Base-by-base conservation (phyloP, 2,113 vertebrate species). In the Cisticola juncidis region DNA sequence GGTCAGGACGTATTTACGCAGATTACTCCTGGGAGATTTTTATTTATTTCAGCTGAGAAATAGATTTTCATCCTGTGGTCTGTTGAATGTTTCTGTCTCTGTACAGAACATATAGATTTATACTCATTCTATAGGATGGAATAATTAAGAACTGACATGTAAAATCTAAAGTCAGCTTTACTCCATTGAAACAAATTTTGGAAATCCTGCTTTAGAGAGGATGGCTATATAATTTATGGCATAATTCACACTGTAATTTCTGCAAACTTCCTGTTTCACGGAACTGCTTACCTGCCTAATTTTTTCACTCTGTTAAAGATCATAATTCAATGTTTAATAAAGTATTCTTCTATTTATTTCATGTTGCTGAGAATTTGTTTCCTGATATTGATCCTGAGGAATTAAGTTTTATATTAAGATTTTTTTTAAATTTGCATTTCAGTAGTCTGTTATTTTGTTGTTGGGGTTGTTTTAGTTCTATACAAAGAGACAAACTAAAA, bases 1-100 rank as follows among this genome's bases (percentile, higher is more conserved):
- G 62, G n/a, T 83, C 14, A 79, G 36, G 25, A 51, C 29, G 9
- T 71, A 79, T 77, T 88, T 95, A 83, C 81, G 78, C n/a, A 85
- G 13, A 8, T 8, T 56, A 38, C 92, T 96, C 96, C n/a, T 82
- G 78, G 24, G 56, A 57, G 93, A 69, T 76, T 88, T 66, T 95
- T n/a, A 85, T 47, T 86, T 61, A 48, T 57, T 74, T 40, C 0
- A 24, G 83, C 53, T 57, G 38, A 79, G 83, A 95, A 65, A 81
- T 18, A 45, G 47, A 66, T 86, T 94, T 94, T 91, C 29, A n/a
- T 73, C 15, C 45, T 38, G 17, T 68, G 53, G 11, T 71, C 53
- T 93, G 21, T 86, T 84, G 62, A 91, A 86, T 11, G 3, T 69
- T 81, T 54, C 22, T 71, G 6, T 79, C 60, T 90, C 9, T 5